phyloP scores from a whole-genome alignment of 2,797 vertebrate species.

The Chrysocyon brachyurus region DNA sequence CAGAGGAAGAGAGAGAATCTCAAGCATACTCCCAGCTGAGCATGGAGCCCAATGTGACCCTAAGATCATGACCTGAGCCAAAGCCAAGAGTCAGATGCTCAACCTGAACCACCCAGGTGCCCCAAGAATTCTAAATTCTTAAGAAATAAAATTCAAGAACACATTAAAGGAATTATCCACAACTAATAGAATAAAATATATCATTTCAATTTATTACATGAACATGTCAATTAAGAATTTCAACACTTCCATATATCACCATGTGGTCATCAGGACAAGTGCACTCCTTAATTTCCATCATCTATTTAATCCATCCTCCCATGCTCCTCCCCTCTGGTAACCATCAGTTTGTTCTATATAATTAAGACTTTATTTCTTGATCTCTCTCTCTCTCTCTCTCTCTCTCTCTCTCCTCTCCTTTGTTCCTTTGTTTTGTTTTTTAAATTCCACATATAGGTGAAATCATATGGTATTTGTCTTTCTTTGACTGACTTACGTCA shows the following conservation, averaged over 20 bases:
- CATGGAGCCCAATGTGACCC: neutral
- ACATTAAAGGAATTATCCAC: neutral
- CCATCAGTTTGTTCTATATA: neutral
- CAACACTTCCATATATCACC: neutral
- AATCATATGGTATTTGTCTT: neutral
- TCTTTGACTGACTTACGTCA: neutral
- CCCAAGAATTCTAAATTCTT: neutral
- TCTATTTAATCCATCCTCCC: neutral
- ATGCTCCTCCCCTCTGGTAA: neutral
- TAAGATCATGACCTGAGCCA: neutral
- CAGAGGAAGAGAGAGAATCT: neutral
- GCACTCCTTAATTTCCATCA: neutral
- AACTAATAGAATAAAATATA: neutral
- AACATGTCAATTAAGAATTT: neutral
- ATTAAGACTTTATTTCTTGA: neutral
- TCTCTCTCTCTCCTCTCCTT: neutral
- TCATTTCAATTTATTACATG: neutral
- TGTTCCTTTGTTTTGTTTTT: neutral
- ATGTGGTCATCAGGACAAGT: neutral
- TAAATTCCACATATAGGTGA: neutral
- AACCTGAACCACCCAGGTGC: neutral
- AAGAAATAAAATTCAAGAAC: constrained; percentile 42
- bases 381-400: neutral
- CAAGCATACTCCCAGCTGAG: neutral
- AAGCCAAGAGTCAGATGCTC: neutral